phyloP scores from a whole-genome alignment of 2,888 invertebrate genomes.

The Apantesis nais region DNA sequence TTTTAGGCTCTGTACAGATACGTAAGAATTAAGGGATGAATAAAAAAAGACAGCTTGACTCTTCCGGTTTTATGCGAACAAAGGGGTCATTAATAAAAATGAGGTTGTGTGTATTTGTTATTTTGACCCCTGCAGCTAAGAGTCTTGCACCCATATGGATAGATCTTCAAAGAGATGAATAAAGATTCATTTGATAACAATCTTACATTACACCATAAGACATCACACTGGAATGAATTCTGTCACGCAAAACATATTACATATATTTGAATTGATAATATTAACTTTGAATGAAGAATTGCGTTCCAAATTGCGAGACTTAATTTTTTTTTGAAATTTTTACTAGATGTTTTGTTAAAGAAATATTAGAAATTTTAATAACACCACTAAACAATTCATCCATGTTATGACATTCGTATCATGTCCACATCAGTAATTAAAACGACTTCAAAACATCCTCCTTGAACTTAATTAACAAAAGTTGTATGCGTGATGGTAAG shows the following conservation, averaged over 20 bases:
- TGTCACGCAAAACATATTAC: too few relatives aligned
- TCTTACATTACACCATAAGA: too few relatives aligned
- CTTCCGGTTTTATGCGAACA: background rate
- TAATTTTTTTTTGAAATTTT: too few relatives aligned
- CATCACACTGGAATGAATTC: too few relatives aligned
- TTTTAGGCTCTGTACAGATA: conserved; percentile 10
- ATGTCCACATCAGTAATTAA: background rate
- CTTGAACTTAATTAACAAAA: conserved; percentile 4
- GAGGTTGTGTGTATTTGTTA: background rate
- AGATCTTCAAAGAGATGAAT: background rate
- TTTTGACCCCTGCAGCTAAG: background rate
- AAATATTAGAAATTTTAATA: background rate
- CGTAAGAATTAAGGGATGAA: conserved; percentile 4
- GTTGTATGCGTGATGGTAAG: background rate
- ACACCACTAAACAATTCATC: background rate
- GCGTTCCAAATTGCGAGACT: too few relatives aligned
- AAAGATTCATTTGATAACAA: too few relatives aligned
- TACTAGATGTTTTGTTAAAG: background rate
- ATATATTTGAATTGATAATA: too few relatives aligned
- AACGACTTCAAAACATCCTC: background rate
- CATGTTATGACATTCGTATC: background rate
- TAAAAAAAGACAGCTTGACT: conserved; percentile 1
- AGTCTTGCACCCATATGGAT: background rate
- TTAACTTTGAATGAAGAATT: too few relatives aligned
- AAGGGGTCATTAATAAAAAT: background rate